Conservation (phyloP, 2,113 vertebrate species). For the Damaliscus lunatus region DNA sequence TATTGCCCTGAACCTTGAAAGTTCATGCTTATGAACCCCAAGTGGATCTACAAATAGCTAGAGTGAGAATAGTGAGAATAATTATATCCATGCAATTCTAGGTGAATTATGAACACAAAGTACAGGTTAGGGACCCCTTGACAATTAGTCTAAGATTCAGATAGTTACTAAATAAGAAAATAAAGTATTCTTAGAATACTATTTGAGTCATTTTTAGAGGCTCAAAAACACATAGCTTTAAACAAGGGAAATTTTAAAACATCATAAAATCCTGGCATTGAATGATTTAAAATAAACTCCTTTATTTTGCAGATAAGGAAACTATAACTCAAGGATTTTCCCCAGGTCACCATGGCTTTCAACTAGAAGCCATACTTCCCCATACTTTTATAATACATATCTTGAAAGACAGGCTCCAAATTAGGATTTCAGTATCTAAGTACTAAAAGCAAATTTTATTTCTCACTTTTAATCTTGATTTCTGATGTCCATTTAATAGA, state of each 20-base stretch:
- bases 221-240: not conserved
- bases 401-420: not conserved
- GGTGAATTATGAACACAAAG: not conserved
- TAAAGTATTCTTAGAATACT: not conserved
- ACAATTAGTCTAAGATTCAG: not conserved
- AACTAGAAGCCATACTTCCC: not conserved
- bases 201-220: not conserved
- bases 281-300: not conserved
- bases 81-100: not conserved
- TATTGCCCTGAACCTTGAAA: not conserved
- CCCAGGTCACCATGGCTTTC: not conserved
- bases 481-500: not conserved
- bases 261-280: not conserved
- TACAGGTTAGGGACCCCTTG: not conserved
- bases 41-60: not conserved
- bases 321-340: not conserved
- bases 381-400: not conserved
- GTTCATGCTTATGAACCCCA: not conserved
- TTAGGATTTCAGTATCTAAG: not conserved
- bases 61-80: not conserved
- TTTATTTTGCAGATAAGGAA: not conserved
- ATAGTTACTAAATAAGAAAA: not conserved
- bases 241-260: not conserved
- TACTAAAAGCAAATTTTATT: not conserved
- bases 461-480: not conserved